A percentile compares a stretch with the other conserved stretches of the same genome.
phyloP scores from a whole-genome alignment of 2,888 invertebrate species.

The Apoda limacodes region DNA sequence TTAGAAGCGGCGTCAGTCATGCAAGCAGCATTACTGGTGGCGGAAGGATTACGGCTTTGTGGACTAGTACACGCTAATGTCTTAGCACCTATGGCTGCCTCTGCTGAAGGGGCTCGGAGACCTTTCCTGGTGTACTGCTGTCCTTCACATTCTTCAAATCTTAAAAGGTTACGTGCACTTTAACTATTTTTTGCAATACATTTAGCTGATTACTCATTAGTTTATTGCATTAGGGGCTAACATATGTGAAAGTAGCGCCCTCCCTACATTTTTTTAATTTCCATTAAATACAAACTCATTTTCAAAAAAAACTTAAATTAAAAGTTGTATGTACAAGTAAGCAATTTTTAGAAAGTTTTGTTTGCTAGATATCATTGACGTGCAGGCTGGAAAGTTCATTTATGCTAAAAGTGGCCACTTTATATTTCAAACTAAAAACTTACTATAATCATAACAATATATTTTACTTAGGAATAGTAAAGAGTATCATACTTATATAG shows the following conservation, averaged over 20 bases:
- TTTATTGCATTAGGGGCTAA: background rate
- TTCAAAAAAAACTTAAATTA: too few relatives aligned
- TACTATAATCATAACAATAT: too few relatives aligned
- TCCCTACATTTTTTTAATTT: too few relatives aligned
- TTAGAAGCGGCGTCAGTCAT: conserved; percentile 78
- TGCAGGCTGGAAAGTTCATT: too few relatives aligned
- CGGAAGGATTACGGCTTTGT: conserved; percentile 80
- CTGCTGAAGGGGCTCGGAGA: conserved; percentile 62
- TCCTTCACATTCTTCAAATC: conserved; percentile 74
- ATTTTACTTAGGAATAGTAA: too few relatives aligned
- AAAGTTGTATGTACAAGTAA: too few relatives aligned
- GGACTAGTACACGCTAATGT: conserved; percentile 79
- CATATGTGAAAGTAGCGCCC: background rate
- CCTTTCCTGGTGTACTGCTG: conserved; percentile 81
- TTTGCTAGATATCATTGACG: too few relatives aligned
- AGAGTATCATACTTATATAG: too few relatives aligned
- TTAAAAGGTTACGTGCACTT: conserved; percentile 67
- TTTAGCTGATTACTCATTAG: background rate
- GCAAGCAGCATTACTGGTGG: conserved; percentile 77
- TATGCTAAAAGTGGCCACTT: too few relatives aligned
- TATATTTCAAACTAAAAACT: too few relatives aligned
- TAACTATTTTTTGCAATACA: background rate
- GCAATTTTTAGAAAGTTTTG: too few relatives aligned
- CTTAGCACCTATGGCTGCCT: conserved; percentile 77
- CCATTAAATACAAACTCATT: too few relatives aligned